Conservation (phyloP, 2,888 invertebrate species). For the Athrips mouffetella region DNA sequence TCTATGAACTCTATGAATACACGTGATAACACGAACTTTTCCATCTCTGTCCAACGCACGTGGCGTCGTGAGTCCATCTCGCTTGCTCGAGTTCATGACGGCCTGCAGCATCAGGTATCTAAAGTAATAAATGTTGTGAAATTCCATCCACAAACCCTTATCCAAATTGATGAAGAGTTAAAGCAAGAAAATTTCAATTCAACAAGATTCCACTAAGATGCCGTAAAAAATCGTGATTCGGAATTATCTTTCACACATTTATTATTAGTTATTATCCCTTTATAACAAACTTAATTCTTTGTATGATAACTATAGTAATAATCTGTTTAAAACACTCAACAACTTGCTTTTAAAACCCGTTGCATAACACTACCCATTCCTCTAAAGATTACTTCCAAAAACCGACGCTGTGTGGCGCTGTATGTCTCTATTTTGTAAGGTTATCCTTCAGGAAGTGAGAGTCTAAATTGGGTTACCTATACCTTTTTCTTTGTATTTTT, state of each 20-base stretch:
- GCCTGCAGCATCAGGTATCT: slow-evolving; percentile 56
- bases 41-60: slow-evolving; percentile 39
- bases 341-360: too few relatives aligned
- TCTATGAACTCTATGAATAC: slow-evolving; percentile 31
- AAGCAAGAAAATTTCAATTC: neutral
- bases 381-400: slow-evolving; percentile 14
- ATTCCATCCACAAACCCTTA: slow-evolving; percentile 16
- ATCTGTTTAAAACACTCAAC: too few relatives aligned
- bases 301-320: too few relatives aligned
- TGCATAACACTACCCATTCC: neutral
- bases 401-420: slow-evolving; percentile 19
- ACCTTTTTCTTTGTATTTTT: neutral
- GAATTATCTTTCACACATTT: too few relatives aligned
- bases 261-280: too few relatives aligned
- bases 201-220: too few relatives aligned
- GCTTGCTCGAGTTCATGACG: slow-evolving; percentile 53
- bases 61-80: slow-evolving; percentile 45
- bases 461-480: too few relatives aligned
- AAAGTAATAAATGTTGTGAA: neutral
- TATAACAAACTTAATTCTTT: too few relatives aligned
- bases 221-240: too few relatives aligned
- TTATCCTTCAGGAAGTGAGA: too few relatives aligned
- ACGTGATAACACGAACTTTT: slow-evolving; percentile 35
- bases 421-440: too few relatives aligned
- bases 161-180: neutral